These are phyloP conservation scores for Drosophila colorata DNA, from an alignment of 2,888 invertebrate genomes.

Conservation along the genomic window DNA sequence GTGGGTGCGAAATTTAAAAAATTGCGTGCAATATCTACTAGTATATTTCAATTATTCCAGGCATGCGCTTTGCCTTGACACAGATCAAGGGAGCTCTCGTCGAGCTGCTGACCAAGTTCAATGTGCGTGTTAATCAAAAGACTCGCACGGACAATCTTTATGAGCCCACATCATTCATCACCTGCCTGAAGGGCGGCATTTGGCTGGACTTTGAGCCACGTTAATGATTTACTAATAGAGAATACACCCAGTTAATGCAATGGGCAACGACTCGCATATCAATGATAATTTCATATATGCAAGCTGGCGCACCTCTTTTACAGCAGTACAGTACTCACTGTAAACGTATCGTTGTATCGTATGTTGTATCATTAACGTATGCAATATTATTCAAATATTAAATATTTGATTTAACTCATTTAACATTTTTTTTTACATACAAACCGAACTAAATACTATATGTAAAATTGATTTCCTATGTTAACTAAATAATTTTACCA, in stretches of 20 bases:
- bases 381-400: no score
- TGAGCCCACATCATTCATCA: conserved; percentile 69
- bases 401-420: no score
- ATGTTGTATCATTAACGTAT: no score
- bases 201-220: conserved; percentile 77
- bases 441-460: no score
- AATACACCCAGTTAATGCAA: neutral
- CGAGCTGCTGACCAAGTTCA: conserved; percentile 81
- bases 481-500: no score
- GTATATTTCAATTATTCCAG: conserved; percentile 38
- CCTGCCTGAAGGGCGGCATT: conserved; percentile 74
- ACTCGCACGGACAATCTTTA: conserved; percentile 79
- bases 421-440: no score
- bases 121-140: conserved; percentile 78
- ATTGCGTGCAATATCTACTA: fast-evolving
- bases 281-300: no score
- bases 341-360: no score
- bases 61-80: conserved; percentile 83
- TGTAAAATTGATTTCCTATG: no score
- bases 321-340: no score
- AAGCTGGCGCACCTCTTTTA: no score
- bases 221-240: conserved; percentile 3
- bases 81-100: conserved; percentile 83
- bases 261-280: no score
- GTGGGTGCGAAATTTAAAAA: conserved; percentile 37